These are phyloP conservation scores for Brachyopa scutellaris DNA, from an alignment of 2,888 invertebrate genomes.

Conservation along the genomic window DNA sequence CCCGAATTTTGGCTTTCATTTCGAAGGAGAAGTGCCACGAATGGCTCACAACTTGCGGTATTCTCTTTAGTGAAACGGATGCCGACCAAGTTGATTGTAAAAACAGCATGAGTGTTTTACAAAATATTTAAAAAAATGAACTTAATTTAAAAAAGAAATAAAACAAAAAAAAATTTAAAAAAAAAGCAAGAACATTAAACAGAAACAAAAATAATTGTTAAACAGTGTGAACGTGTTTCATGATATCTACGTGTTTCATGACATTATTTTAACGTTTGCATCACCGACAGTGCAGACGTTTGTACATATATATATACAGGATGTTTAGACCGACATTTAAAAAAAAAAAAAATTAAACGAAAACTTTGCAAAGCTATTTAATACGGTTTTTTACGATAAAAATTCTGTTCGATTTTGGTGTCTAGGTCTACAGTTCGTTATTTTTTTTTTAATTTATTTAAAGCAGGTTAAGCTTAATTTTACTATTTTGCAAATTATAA, in stretches of 20 bases:
- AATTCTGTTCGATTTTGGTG: no score
- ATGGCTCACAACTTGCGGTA: conserved; percentile 92
- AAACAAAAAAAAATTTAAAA: background rate
- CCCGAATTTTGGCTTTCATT: conserved; percentile 94
- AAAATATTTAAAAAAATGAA: conserved; percentile 64
- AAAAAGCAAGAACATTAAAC: background rate
- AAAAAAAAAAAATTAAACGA: background rate
- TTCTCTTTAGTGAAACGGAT: conserved; percentile 87
- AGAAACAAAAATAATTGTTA: background rate
- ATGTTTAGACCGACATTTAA: conserved; percentile 8
- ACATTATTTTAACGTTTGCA: background rate
- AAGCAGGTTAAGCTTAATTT: no score
- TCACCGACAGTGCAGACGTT: background rate
- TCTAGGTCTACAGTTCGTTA: background rate
- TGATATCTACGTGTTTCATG: background rate
- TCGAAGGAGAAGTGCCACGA: conserved; percentile 91
- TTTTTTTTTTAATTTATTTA: no score
- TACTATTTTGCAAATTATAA: no score
- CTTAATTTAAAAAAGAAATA: background rate
- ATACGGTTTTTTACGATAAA: background rate
- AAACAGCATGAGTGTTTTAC: conserved; percentile 80
- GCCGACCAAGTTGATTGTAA: conserved; percentile 94
- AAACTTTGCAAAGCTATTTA: conserved; percentile 19
- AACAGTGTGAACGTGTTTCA: conserved; percentile 14
- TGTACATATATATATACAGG: conserved; percentile 22